Evolutionary conservation across 2,888 invertebrate species (phyloP), one percentile per base, ranked within the genome.

Genomic region (Drosophila emarginata): DNA sequence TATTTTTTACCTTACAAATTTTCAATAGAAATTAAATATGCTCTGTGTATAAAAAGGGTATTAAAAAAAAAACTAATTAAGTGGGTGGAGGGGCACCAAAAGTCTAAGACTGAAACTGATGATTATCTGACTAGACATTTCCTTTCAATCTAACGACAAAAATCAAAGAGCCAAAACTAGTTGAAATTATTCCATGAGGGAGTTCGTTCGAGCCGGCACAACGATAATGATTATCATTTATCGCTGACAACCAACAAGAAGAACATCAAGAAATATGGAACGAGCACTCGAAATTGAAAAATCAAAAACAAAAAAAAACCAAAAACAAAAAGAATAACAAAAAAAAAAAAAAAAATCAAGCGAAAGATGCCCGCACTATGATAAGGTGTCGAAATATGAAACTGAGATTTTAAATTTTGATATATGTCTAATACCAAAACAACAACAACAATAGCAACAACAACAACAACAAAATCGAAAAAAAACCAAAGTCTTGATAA

Each of bases 191-290:
- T 58, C 26, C 58, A 39, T 58, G 40, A 70, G 58, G 67, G 50
- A 51, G 39, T 28, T 37, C 32, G 32, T 2, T 40, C 36, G 54
- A 14, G 28, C 51, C 64, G 51, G 9, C 32, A 60, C 64, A 61
- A 54, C 68, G 75, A 81, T 84, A 87, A 81, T 79, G 76, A 84
- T 79, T 63, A 69, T 63, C 70, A 70, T 21, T 58, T 73, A 83
- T 74, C 74, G 72, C 74, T 83, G 59, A 69, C 73, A 26, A 53
- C 11, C 61, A 61, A 56, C 61, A 65, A 54, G 53, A 64, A 52
- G 58, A 57, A 72, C 57, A 72, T 62, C 67, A 68, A 67, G 64
- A 61, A 65, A 65, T 60, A 73, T 56, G 39, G 56, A 53, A 56
- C 45, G 18, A 57, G 60, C 71, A 87, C 74, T 86, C 72, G 69